These are phyloP conservation scores for Rhynchomys soricoides DNA, from an alignment of 2,113 vertebrate species.

Conservation along the genomic window DNA sequence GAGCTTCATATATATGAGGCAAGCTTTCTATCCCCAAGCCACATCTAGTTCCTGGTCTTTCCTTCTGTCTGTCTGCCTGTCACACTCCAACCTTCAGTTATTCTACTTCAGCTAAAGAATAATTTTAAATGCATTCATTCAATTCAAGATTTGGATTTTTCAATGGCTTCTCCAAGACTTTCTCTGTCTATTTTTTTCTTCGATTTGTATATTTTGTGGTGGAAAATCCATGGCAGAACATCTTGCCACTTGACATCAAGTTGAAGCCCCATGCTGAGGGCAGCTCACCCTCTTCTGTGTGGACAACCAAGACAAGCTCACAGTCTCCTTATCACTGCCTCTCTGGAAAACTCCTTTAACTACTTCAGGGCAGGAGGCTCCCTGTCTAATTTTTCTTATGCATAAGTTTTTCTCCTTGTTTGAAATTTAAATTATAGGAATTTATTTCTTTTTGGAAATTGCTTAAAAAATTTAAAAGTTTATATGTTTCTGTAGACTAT, in stretches of 20 bases:
- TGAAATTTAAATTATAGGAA: background rate
- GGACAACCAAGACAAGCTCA: background rate
- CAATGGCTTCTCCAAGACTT: background rate
- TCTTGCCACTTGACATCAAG: background rate
- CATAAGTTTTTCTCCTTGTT: background rate
- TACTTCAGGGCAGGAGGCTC: background rate
- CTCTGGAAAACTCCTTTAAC: background rate
- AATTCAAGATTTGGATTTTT: slow-evolving; percentile 38
- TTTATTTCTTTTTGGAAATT: background rate
- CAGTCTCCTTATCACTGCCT: background rate
- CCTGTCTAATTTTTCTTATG: background rate
- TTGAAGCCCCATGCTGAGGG: background rate
- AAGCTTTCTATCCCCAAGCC: background rate
- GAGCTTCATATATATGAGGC: background rate
- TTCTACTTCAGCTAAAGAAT: background rate
- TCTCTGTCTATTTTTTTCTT: background rate
- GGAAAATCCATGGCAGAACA: background rate
- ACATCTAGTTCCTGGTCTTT: no score
- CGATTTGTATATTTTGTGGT: background rate
- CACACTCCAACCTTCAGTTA: background rate
- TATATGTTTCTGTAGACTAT: background rate
- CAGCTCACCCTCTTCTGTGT: background rate
- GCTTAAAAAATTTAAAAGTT: background rate
- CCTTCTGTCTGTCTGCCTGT: background rate
- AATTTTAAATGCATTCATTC: background rate